Percentiles rank a stretch among this genome's conserved stretches.
Conservation (phyloP, 2,113 vertebrate species). For the Ciconia stormi region DNA sequence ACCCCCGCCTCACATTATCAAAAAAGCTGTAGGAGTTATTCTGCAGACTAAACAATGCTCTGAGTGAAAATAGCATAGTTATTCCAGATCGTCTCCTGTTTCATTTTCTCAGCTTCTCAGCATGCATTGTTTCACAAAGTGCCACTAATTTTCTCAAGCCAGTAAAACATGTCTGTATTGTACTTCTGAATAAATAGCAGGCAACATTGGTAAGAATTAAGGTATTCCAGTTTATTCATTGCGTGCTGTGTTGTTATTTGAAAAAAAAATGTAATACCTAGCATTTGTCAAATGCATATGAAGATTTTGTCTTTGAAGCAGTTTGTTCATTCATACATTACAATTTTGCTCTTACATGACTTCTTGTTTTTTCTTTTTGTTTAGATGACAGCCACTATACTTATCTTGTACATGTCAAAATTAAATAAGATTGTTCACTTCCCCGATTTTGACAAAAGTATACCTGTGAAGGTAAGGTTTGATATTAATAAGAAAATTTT, state of each 20-base stretch:
- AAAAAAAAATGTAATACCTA: not conserved
- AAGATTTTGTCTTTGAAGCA: not conserved
- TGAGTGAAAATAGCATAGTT: not conserved
- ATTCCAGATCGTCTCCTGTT: not conserved
- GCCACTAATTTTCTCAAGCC: not conserved
- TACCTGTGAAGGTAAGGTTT: constrained; percentile 76
- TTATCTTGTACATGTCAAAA: constrained; percentile 80
- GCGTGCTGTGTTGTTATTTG: not conserved
- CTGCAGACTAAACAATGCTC: not conserved
- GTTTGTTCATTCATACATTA: not conserved
- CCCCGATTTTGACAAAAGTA: constrained; percentile 79
- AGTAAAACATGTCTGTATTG: not conserved
- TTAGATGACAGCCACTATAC: constrained; percentile 79
- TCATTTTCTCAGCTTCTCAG: not conserved
- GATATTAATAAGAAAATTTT: not conserved
- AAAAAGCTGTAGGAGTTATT: not conserved
- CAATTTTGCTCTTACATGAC: not conserved
- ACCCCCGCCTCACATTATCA: not conserved
- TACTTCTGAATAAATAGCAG: not conserved
- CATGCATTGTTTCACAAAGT: not conserved
- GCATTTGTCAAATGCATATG: not conserved
- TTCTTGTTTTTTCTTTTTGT: constrained; percentile 27
- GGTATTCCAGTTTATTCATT: not conserved
- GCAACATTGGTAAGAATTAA: not conserved
- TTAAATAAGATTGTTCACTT: constrained; percentile 76